These are phyloP conservation scores for Drosophila obscura DNA, from an alignment of 1,140 invertebrate species.

Conservation along the genomic window DNA sequence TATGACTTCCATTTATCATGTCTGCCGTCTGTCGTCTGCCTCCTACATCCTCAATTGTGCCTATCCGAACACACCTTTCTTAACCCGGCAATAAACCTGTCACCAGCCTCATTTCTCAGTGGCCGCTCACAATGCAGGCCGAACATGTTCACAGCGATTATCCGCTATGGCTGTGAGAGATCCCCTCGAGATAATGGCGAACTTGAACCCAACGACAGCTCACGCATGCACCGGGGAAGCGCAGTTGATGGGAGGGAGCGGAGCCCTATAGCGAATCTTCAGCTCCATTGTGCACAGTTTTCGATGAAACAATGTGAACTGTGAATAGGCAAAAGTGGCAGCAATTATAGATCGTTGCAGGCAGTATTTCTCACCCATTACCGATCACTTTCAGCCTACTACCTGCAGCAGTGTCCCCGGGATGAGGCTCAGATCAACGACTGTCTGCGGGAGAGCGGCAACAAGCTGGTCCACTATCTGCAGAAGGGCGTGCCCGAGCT, in stretches of 20 bases:
- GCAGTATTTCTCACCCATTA: slow-evolving; percentile 12
- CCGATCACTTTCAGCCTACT: slow-evolving; percentile 84
- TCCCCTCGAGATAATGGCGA: slow-evolving; percentile 34
- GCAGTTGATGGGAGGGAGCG: slow-evolving; percentile 32
- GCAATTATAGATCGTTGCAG: slow-evolving; percentile 32
- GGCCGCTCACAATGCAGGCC: slow-evolving; percentile 7
- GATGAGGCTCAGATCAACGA: slow-evolving; percentile 88
- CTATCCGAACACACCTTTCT: slow-evolving; percentile 14
- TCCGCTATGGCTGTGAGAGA: slow-evolving; percentile 4
- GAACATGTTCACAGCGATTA: slow-evolving; percentile 43
- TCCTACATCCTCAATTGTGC: background rate
- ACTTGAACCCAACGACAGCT: slow-evolving; percentile 64
- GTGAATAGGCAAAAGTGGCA: slow-evolving; percentile 19
- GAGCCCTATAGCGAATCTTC: slow-evolving; percentile 19
- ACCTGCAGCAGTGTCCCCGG: slow-evolving; percentile 88
- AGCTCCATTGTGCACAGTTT: slow-evolving; percentile 26
- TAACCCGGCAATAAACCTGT: slow-evolving; percentile 52
- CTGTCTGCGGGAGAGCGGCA: slow-evolving; percentile 89
- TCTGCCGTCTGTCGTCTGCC: no score
- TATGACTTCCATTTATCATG: no score
- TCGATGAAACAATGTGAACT: slow-evolving; percentile 29
- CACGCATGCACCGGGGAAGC: slow-evolving; percentile 43
- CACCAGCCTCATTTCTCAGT: slow-evolving; percentile 23
- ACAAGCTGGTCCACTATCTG: slow-evolving; percentile 88
- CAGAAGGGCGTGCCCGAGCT: slow-evolving; percentile 88